These are phyloP conservation scores for Amphiprion ocellaris DNA, from an alignment of 2,113 vertebrate genomes.

Conservation along the genomic window DNA sequence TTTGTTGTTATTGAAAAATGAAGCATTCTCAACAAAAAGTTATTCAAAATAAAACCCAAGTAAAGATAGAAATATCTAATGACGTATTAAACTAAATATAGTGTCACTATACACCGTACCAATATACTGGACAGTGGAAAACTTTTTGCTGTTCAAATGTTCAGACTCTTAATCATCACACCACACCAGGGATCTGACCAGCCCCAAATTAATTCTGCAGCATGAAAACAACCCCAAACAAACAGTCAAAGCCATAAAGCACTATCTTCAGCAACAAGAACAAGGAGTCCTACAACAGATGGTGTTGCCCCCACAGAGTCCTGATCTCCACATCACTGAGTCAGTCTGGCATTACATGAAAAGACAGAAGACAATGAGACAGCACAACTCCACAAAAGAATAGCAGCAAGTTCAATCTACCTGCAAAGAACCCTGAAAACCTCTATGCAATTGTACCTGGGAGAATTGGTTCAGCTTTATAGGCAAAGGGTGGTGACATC, in stretches of 20 bases:
- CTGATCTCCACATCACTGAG: neutral
- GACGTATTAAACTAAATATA: too few species aligned
- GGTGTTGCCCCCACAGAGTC: conserved; percentile 10
- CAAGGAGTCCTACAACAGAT: neutral
- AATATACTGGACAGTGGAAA: neutral
- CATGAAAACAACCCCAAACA: conserved; percentile 1
- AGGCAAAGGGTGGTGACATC: neutral
- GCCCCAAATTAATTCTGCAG: neutral
- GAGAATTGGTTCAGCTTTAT: neutral
- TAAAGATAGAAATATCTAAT: too few species aligned
- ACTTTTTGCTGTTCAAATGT: too few species aligned
- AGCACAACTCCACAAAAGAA: neutral
- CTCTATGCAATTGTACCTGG: neutral
- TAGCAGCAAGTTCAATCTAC: neutral
- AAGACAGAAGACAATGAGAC: neutral
- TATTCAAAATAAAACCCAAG: too few species aligned
- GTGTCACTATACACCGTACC: neutral
- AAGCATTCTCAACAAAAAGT: too few species aligned
- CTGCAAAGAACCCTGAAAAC: conserved; percentile 1
- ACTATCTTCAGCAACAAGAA: conserved; percentile 9
- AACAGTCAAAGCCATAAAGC: neutral
- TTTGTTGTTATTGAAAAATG: too few species aligned
- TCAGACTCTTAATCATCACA: neutral
- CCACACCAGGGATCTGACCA: neutral
- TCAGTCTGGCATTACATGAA: neutral